Conservation (phyloP, 2,797 vertebrate genomes). For the Morelia viridis region DNA sequence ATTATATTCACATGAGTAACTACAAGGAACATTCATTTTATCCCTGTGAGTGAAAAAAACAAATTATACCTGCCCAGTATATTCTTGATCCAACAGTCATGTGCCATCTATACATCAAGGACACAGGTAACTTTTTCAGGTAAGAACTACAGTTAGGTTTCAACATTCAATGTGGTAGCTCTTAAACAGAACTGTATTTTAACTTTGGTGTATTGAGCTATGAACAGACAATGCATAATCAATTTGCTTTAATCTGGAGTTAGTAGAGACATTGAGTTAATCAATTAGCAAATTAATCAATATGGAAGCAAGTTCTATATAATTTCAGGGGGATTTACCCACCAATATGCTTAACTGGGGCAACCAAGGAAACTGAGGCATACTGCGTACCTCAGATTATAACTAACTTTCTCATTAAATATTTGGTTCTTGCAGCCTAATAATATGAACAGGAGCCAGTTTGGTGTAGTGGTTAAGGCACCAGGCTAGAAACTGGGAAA, state of each 20-base stretch:
- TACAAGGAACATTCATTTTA: not conserved
- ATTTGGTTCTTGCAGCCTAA: not conserved
- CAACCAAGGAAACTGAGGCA: not conserved
- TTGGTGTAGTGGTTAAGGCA: not conserved
- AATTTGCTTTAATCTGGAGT: not conserved
- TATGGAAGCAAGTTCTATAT: not conserved
- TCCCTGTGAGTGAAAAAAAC: not conserved
- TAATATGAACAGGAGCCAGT: not conserved
- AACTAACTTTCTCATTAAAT: not conserved
- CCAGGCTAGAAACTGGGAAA: not conserved
- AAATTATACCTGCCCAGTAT: not conserved
- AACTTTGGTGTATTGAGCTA: not conserved
- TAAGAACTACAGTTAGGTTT: not conserved
- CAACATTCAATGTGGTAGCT: not conserved
- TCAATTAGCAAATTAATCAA: not conserved
- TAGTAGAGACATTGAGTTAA: not conserved
- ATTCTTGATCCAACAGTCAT: not conserved
- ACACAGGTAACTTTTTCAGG: not conserved
- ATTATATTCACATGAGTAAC: conserved; percentile 28
- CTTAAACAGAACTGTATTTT: not conserved
- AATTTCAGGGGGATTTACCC: not conserved
- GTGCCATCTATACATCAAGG: not conserved
- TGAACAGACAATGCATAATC: not conserved
- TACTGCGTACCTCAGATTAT: not conserved
- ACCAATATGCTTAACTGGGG: not conserved